Conservation (phyloP, 2,113 vertebrate genomes). For the Petrocephalus zakoni region DNA sequence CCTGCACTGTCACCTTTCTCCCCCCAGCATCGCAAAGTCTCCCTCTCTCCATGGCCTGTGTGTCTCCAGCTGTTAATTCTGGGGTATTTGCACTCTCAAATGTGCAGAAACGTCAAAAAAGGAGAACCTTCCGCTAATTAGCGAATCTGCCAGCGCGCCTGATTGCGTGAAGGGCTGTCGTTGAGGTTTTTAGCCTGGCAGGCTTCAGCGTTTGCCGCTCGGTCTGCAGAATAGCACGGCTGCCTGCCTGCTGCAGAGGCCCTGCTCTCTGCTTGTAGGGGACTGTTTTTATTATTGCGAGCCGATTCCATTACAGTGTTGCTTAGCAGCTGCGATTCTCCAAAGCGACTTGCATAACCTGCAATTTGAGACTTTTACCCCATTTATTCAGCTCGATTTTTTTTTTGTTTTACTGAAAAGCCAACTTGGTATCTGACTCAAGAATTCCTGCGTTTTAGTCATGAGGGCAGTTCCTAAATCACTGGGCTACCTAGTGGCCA, state of each 20-base stretch:
- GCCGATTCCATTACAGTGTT: not conserved
- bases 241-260: not conserved
- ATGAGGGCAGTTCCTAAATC: not conserved
- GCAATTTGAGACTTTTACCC: constrained; percentile 14
- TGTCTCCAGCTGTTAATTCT: not conserved
- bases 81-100: not conserved
- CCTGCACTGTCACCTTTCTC: not conserved
- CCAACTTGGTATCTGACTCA: constrained; percentile 5
- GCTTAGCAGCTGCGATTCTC: constrained; percentile 14
- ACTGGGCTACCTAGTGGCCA: not conserved
- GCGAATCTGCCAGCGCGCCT: not conserved
- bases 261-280: not conserved
- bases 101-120: not conserved
- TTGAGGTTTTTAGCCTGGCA: not conserved
- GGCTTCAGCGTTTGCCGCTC: not conserved
- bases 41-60: not conserved
- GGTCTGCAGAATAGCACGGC: constrained; percentile 32
- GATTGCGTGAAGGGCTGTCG: not conserved
- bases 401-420: not conserved
- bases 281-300: constrained; percentile 8
- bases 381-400: constrained; percentile 10
- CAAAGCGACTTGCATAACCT: constrained; percentile 13
- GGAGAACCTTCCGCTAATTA: not conserved
- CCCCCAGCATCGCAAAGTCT: not conserved
- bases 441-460: not conserved